These are phyloP conservation scores for Pitangus sulphuratus DNA, from an alignment of 2,797 vertebrate species.

Conservation along the genomic window DNA sequence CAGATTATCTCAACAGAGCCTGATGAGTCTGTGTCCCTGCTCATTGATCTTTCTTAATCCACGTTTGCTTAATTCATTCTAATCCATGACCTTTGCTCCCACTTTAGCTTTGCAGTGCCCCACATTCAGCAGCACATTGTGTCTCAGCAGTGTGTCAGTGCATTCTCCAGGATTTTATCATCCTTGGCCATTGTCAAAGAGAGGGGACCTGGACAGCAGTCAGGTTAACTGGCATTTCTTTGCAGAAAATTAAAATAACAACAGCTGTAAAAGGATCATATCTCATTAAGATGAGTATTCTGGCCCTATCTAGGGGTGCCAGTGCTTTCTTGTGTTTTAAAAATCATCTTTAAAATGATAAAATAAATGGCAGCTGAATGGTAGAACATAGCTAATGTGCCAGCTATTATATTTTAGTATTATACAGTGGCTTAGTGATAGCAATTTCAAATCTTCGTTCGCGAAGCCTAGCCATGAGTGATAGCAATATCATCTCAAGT, in stretches of 20 bases:
- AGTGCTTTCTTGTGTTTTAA: neutral
- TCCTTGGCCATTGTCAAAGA: neutral
- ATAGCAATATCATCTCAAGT: neutral
- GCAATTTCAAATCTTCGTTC: neutral
- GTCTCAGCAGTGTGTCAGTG: neutral
- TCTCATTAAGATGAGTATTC: neutral
- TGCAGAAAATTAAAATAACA: neutral
- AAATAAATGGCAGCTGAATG: neutral
- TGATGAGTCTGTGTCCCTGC: slow-evolving; percentile 55
- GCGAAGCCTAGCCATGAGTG: neutral
- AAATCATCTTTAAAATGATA: neutral
- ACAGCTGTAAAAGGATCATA: neutral
- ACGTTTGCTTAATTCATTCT: slow-evolving; percentile 68
- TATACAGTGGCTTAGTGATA: neutral
- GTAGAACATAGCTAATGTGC: neutral
- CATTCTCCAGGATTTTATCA: neutral
- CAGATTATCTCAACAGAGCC: slow-evolving; percentile 62
- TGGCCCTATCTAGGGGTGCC: neutral
- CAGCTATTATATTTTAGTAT: neutral
- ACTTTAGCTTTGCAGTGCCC: slow-evolving; percentile 38
- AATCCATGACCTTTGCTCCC: slow-evolving; percentile 49
- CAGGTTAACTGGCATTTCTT: neutral
- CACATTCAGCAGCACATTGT: slow-evolving; percentile 19
- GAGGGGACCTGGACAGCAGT: neutral
- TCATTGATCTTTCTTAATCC: slow-evolving; percentile 68